Base-by-base conservation (phyloP, 2,888 invertebrate species). In the Nasonovia ribisnigri region DNA sequence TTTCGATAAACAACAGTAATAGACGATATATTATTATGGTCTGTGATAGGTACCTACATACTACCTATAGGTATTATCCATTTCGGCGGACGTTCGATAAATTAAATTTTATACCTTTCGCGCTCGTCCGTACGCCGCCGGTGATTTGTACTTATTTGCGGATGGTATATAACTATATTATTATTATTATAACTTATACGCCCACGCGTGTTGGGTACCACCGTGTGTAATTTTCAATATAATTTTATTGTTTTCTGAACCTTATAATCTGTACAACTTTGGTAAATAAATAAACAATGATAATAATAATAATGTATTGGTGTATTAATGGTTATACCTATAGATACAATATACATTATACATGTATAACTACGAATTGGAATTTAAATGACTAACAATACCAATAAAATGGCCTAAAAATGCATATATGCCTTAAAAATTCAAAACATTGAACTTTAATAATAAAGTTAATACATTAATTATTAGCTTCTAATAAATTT, bases 1-100 rank as follows among this genome's bases (percentile, higher is more conserved):
- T 90, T 60, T 60, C 89, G 46, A 90, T 90, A 90, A 90, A 90
- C 60, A 90, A 90, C 46, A 67, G 60, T 42, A n/a, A 57, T 43
- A 57, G 57, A 16, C 42, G 43, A 57, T 57, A 16, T 51, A 51
- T 16, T 51, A 11, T 57, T 88, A 54, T 89, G 43, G 1, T 89
- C 20, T n/a, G 3, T 24, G n/a, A n/a, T 86, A 46, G 43, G 43
- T 29, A 46, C 29, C n/a, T 48, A n/a, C n/a, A 51, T 51, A 51
- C 46, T 67, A n/a, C n/a, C n/a, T 67, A 29, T n/a, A n/a, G n/a
- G n/a, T n/a, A n/a, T n/a, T 43, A 29, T 43, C 26, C 20, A 24
- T 88, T 88, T 42, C 42, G 29, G 43, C 29, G 42, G 60, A 90
- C 46, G 42, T 46, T 46, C 60, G 24, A 90, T 60, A 60, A 90